Conservation (phyloP, 2,113 vertebrate genomes). For the Lophochroa leadbeateri region DNA sequence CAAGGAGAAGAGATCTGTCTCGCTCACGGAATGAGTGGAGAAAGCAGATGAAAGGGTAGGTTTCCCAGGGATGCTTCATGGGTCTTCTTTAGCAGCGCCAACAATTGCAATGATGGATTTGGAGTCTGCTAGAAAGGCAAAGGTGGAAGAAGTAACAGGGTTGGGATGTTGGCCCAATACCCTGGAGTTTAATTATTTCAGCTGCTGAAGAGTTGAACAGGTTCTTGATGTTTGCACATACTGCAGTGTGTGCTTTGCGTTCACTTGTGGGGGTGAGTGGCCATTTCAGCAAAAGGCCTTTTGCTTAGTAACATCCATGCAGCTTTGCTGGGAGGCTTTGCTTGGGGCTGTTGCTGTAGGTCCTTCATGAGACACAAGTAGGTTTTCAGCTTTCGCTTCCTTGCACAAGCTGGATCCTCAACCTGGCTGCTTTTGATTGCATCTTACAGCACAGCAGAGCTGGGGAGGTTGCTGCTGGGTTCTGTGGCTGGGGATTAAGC, state of each 20-base stretch:
- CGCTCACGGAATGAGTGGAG: background rate
- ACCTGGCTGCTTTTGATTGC: background rate
- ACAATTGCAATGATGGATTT: background rate
- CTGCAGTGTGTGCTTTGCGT: background rate
- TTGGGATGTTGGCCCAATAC: background rate
- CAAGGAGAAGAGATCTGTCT: background rate
- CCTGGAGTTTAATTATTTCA: slow-evolving; percentile 44
- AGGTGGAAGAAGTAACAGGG: background rate
- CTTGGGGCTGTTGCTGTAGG: background rate
- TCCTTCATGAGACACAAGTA: background rate
- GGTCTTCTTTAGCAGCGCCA: background rate
- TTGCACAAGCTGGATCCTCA: background rate
- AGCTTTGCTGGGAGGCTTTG: background rate
- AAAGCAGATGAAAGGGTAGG: background rate
- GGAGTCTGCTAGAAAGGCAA: background rate
- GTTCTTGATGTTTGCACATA: background rate
- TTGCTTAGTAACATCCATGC: background rate
- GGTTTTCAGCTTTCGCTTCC: background rate
- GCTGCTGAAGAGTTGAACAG: background rate
- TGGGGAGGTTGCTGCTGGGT: background rate
- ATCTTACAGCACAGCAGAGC: background rate
- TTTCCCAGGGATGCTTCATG: background rate
- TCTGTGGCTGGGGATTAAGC: background rate
- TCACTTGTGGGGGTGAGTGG: background rate
- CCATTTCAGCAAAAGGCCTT: background rate